These are phyloP conservation scores for Trematocara marginatum DNA, from an alignment of 2,113 vertebrate genomes.

Conservation along the genomic window DNA sequence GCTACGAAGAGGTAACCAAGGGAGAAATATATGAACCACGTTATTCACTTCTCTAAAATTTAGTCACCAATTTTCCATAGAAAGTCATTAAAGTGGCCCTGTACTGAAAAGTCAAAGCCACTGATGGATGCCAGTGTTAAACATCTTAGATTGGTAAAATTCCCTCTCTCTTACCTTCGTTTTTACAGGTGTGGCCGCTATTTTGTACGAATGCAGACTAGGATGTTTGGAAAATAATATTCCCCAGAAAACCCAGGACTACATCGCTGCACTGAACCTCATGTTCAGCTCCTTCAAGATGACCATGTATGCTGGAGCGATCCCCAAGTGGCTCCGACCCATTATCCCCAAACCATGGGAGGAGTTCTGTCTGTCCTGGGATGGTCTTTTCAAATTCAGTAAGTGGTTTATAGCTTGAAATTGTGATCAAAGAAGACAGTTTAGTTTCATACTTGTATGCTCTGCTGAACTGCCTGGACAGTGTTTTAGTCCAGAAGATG, in stretches of 20 bases:
- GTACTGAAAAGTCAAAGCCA: not conserved
- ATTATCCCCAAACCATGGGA: slow-evolving; percentile 88
- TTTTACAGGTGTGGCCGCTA: slow-evolving; percentile 79
- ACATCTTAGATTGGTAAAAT: not conserved
- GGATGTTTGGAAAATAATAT: slow-evolving; percentile 83
- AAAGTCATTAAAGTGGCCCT: not conserved
- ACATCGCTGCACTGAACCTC: slow-evolving; percentile 84
- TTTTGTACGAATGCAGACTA: slow-evolving; percentile 84
- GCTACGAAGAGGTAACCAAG: not conserved
- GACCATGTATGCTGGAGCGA: slow-evolving; percentile 90
- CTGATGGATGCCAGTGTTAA: not conserved
- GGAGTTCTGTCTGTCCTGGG: slow-evolving; percentile 92
- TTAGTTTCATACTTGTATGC: not conserved
- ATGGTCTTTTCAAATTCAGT: slow-evolving; percentile 95
- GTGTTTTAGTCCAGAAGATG: not conserved
- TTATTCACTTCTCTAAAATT: not conserved
- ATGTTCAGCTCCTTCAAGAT: slow-evolving; percentile 97
- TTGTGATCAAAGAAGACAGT: not conserved
- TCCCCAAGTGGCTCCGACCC: slow-evolving; percentile 88
- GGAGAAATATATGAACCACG: not conserved
- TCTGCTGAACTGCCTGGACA: not conserved
- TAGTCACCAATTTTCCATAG: not conserved
- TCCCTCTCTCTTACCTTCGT: not conserved
- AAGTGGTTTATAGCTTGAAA: slow-evolving; percentile 37
- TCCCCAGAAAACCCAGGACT: slow-evolving; percentile 80